Conservation (phyloP, 2,113 vertebrate genomes). For the Paralichthys olivaceus region DNA sequence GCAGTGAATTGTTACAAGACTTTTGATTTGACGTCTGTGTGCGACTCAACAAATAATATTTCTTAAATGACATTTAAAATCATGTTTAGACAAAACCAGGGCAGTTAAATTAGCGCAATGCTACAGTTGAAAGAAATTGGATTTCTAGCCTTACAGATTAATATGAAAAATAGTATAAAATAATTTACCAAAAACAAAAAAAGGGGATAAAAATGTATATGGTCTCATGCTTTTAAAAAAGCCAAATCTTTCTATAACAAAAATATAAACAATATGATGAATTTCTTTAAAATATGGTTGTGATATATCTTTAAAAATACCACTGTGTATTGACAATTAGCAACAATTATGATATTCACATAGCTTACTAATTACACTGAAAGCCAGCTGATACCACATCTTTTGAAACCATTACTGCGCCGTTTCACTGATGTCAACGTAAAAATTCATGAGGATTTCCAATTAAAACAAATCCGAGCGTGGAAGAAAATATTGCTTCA, state of each 20-base stretch:
- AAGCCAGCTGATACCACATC: conserved; percentile 68
- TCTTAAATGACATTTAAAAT: conserved; percentile 49
- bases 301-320: conserved; percentile 82
- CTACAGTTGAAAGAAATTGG: conserved; percentile 76
- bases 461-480: conserved; percentile 29
- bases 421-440: conserved; percentile 36
- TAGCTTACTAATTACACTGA: conserved; percentile 74
- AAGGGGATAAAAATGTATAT: conserved; percentile 76
- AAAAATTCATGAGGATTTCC: conserved; percentile 39
- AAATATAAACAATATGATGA: conserved; percentile 83
- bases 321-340: conserved; percentile 75
- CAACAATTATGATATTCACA: conserved; percentile 77
- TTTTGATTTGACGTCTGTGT: conserved; percentile 51
- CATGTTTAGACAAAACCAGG: conserved; percentile 54
- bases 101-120: conserved; percentile 65
- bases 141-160: conserved; percentile 79
- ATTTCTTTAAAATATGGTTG: conserved; percentile 81
- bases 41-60: conserved; percentile 44
- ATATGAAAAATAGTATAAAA: conserved; percentile 78
- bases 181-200: conserved; percentile 79
- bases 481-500: conserved; percentile 50
- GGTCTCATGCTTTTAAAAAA: conserved; percentile 78
- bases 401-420: conserved; percentile 50
- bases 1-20: conserved; percentile 48
- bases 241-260: conserved; percentile 76